Percentiles rank a stretch among this genome's conserved stretches.
Conservation (phyloP, 2,797 vertebrate species). For the Gymnocypris eckloni region DNA sequence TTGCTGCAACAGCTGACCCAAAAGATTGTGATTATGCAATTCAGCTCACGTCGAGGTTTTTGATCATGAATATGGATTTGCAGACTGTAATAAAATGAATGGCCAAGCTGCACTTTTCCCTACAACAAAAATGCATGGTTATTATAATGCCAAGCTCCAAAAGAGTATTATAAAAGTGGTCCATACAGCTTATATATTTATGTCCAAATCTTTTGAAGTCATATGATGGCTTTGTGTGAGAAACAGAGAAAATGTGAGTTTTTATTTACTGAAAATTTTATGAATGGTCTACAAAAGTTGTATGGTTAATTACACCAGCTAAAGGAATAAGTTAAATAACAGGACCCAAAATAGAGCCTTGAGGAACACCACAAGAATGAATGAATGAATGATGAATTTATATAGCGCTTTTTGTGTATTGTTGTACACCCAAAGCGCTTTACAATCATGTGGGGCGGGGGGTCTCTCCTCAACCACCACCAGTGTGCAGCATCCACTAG, state of each 20-base stretch:
- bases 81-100: background rate
- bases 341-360: too few relatives aligned
- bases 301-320: too few relatives aligned
- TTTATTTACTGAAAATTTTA: background rate
- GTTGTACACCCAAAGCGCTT: too few relatives aligned
- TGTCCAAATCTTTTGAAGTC: background rate
- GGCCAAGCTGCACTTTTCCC: background rate
- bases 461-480: too few relatives aligned
- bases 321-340: too few relatives aligned
- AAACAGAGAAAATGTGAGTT: background rate
- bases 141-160: background rate
- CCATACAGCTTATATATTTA: background rate
- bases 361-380: too few relatives aligned
- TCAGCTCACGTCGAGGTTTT: background rate
- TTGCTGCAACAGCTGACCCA: conserved; percentile 7
- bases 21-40: conserved; percentile 15
- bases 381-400: too few relatives aligned
- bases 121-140: background rate
- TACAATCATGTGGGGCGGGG: too few relatives aligned
- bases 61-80: background rate
- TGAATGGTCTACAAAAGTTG: background rate
- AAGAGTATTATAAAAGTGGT: background rate
- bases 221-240: background rate
- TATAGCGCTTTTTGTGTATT: too few relatives aligned
- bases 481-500: too few relatives aligned